These are phyloP conservation scores for Petrolisthes manimaculis DNA, from an alignment of 2,888 invertebrate species.

Conservation along the genomic window DNA sequence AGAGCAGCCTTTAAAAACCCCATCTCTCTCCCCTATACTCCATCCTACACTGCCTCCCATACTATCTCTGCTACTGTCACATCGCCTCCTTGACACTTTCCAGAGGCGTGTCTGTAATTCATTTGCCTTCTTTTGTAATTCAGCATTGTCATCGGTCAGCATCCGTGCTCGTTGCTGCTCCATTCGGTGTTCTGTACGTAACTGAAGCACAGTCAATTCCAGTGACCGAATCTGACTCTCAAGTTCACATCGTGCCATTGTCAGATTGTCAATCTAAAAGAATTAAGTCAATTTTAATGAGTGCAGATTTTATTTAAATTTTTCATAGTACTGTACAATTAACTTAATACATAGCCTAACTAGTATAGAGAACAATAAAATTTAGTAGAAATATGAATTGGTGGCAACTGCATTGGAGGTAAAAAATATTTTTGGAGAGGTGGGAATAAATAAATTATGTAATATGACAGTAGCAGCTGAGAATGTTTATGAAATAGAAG, in stretches of 20 bases:
- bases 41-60: neutral
- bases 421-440: too few relatives aligned
- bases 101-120: slow-evolving; percentile 45
- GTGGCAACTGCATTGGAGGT: too few relatives aligned
- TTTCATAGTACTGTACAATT: too few relatives aligned
- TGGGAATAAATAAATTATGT: too few relatives aligned
- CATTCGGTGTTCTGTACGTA: slow-evolving; percentile 43
- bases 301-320: too few relatives aligned
- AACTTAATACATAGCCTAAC: too few relatives aligned
- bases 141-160: slow-evolving; percentile 33
- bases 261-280: slow-evolving; percentile 28
- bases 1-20: neutral
- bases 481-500: too few relatives aligned
- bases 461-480: too few relatives aligned
- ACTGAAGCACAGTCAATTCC: slow-evolving; percentile 39
- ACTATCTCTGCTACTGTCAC: slow-evolving; percentile 13
- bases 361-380: too few relatives aligned
- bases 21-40: neutral
- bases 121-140: slow-evolving; percentile 35
- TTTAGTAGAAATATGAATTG: too few relatives aligned
- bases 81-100: slow-evolving; percentile 1
- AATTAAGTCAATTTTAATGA: too few relatives aligned
- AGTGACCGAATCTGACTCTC: slow-evolving; percentile 34
- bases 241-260: slow-evolving; percentile 28
- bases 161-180: slow-evolving; percentile 25